Evolutionary conservation across 2,888 invertebrate species (phyloP).

Genomic region (Drosophila colorata): DNA sequence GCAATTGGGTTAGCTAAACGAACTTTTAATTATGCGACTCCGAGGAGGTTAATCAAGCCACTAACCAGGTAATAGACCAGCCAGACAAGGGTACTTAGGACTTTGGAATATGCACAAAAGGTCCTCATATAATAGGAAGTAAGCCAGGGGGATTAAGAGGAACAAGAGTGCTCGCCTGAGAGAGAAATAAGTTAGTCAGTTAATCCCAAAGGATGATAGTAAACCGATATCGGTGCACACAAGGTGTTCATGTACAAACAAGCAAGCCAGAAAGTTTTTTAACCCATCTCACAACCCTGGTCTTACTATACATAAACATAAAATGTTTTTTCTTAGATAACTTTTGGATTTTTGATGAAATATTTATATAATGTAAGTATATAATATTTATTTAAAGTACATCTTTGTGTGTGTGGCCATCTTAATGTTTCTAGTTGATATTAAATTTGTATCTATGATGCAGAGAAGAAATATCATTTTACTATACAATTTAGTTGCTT

Average conservation of each 20-base stretch:
- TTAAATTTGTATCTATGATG: no score
- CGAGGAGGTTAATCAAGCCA: conserved; percentile 14
- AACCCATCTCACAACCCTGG: no score
- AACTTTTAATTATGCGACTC: conserved; percentile 59
- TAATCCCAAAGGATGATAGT: not conserved
- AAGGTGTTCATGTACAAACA: not conserved
- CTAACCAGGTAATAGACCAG: conserved; percentile 16
- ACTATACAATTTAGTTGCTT: no score
- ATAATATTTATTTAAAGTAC: no score
- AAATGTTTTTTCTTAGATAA: no score
- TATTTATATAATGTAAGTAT: no score
- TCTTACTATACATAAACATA: no score
- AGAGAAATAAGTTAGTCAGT: not conserved
- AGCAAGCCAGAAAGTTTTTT: no score
- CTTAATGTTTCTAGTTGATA: no score
- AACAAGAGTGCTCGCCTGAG: not conserved
- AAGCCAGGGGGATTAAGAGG: not conserved
- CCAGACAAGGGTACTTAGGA: not conserved
- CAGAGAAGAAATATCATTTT: no score
- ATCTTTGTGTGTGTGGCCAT: no score
- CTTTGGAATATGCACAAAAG: not conserved
- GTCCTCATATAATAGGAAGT: not conserved
- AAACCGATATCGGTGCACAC: not conserved
- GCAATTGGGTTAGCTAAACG: conserved; percentile 46
- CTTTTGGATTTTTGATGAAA: no score